Conservation (phyloP, 2,888 invertebrate genomes). For the Melinaea menophilus region DNA sequence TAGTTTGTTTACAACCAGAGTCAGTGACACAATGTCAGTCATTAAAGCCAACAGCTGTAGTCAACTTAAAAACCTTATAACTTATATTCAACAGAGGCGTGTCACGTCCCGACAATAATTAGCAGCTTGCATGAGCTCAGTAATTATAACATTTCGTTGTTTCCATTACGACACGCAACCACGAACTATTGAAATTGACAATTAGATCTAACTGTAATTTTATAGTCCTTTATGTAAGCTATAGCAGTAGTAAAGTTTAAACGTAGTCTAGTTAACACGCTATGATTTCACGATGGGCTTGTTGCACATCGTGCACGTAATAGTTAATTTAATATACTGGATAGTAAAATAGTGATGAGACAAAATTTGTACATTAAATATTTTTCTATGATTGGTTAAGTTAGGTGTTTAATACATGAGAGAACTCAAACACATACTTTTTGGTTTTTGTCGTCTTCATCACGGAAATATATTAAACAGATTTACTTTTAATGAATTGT, state of each 20-base stretch:
- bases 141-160: constrained; percentile 6
- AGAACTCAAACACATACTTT: too few species aligned
- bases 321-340: too few species aligned
- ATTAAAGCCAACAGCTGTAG: neutral
- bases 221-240: constrained; percentile 1
- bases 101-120: constrained; percentile 3
- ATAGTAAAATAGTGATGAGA: too few species aligned
- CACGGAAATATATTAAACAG: too few species aligned
- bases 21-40: too few species aligned
- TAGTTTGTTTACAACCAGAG: too few species aligned
- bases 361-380: too few species aligned
- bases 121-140: constrained; percentile 3
- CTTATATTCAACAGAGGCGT: constrained; percentile 3
- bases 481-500: too few species aligned
- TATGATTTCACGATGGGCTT: neutral
- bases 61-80: neutral
- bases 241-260: neutral
- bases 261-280: constrained; percentile 3
- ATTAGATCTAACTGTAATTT: constrained; percentile 2
- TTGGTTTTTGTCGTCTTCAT: too few species aligned
- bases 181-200: constrained; percentile 1
- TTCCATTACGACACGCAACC: neutral
- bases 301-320: neutral
- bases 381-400: too few species aligned
- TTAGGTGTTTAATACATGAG: too few species aligned